Conservation (phyloP, 1,140 invertebrate species). For the Diploscapter pachys region DNA sequence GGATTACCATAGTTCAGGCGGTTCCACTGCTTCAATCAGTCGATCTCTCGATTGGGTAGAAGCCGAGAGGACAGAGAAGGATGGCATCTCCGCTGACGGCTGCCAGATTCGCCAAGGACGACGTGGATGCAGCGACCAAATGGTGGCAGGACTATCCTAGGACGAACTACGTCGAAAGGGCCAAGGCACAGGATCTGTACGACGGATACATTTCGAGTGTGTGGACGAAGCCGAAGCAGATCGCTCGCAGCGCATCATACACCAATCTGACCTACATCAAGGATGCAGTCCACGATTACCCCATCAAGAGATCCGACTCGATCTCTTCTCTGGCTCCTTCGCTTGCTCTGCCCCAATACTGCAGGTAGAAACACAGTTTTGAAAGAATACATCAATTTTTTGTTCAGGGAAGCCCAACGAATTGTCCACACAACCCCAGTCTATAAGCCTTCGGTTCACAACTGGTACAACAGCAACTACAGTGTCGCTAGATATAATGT, state of each 20-base stretch:
- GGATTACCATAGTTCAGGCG: too few relatives aligned
- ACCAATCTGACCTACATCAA: conserved; percentile 58
- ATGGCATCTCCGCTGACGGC: conserved; percentile 40
- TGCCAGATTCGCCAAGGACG: conserved; percentile 50
- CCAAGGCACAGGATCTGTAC: conserved; percentile 49
- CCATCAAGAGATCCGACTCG: conserved; percentile 50
- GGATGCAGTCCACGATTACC: conserved; percentile 50
- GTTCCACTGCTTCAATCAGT: too few relatives aligned
- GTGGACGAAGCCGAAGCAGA: conserved; percentile 56
- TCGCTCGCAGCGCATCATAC: conserved; percentile 54
- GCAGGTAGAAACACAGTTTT: conserved; percentile 18
- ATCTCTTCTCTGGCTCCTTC: conserved; percentile 56
- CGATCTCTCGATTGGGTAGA: too few relatives aligned
- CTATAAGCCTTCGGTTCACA: conserved; percentile 53
- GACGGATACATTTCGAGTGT: conserved; percentile 46
- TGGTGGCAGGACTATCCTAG: conserved; percentile 56
- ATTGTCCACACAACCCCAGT: conserved; percentile 58
- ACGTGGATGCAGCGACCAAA: conserved; percentile 50
- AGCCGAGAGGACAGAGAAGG: too few relatives aligned
- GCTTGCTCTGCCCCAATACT: conserved; percentile 53
- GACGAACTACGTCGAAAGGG: conserved; percentile 55
- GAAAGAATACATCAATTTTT: background rate
- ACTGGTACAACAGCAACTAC: conserved; percentile 53
- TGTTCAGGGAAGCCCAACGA: conserved; percentile 52
- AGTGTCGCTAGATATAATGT: conserved; percentile 45